Evolutionary conservation across 1,140 invertebrate genomes (phyloP), one percentile per base, ranked within the genome.

Genomic region (Drosophila mayri): DNA sequence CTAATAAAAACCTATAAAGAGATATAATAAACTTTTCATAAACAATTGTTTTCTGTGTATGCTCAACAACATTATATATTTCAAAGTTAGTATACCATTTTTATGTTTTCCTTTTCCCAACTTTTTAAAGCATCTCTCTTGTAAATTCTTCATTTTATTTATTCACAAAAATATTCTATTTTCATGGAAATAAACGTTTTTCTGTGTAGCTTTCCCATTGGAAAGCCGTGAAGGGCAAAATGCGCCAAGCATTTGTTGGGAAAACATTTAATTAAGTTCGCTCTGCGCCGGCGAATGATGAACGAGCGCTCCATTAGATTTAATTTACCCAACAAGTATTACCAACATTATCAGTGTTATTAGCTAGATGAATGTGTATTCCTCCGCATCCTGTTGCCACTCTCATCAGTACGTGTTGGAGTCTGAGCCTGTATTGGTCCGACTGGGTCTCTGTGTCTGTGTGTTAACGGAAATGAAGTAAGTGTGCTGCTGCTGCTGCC

Each of bases 251-350:
- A 72, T 64, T 68, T 70, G 73, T 68, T 71, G 77, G 64, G 55
- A 65, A 50, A 62, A 72, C 62, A 77, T 75, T 83, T 88, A 87
- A 88, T 87, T 79, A 88, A 87, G 83, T 88, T 76, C 41, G 20
- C 65, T 81, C 49, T 67, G 50, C 44, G 57, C 58, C 82, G 44
- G 49, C 40, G 62, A 75, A 83, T 70, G 61, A 72, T 65, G 60
- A 63, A 67, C 66, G 70, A 67, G 73, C 64, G 54, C 52, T 62
- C 58, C 75, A 85, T 86, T 85, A 67, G 66, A 79, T 88, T 88
- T 80, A 80, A 88, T 87, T 87, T 83, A 83, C 80, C 84, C 62
- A 88, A 87, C 76, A 86, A 79, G 64, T 76, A 74, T 61, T 74
- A 71, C 47, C 50, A 70, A 71, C 75, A 78, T 78, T 78, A 78